These are phyloP conservation scores for Delichon dasypus DNA, from an alignment of 2,797 vertebrate genomes.

Conservation along the genomic window DNA sequence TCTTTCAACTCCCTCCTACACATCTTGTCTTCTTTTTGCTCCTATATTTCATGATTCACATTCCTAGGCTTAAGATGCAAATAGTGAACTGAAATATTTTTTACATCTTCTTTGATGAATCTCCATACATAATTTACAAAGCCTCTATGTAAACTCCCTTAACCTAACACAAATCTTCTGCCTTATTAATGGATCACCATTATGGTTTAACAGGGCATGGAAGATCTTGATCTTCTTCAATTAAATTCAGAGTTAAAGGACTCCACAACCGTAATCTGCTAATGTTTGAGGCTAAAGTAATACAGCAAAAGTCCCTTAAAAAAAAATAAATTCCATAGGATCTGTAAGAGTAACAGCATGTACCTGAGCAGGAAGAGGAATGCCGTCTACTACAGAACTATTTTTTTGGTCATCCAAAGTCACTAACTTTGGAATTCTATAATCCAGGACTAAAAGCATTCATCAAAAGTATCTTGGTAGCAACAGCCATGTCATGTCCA, in stretches of 20 bases:
- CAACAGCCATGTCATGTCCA: not conserved
- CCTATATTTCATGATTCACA: not conserved
- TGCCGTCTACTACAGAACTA: not conserved
- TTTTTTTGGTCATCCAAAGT: not conserved
- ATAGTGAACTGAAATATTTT: not conserved
- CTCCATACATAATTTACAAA: not conserved
- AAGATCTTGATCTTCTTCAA: not conserved
- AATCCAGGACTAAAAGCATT: not conserved
- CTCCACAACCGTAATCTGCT: not conserved
- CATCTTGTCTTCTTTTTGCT: not conserved
- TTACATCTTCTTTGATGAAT: not conserved
- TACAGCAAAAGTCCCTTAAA: not conserved
- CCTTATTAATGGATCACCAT: not conserved
- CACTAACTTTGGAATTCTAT: not conserved
- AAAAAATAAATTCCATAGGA: not conserved
- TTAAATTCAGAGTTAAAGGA: not conserved
- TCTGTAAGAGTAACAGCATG: accelerated
- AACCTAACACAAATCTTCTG: not conserved
- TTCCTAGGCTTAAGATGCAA: not conserved
- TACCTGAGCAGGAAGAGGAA: not conserved
- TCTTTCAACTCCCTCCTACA: not conserved
- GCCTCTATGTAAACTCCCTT: not conserved
- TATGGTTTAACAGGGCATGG: not conserved
- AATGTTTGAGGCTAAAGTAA: not conserved
- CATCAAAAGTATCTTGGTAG: not conserved